phyloP scores from a whole-genome alignment of 2,797 vertebrate genomes.

The Passerculus sandwichensis region DNA sequence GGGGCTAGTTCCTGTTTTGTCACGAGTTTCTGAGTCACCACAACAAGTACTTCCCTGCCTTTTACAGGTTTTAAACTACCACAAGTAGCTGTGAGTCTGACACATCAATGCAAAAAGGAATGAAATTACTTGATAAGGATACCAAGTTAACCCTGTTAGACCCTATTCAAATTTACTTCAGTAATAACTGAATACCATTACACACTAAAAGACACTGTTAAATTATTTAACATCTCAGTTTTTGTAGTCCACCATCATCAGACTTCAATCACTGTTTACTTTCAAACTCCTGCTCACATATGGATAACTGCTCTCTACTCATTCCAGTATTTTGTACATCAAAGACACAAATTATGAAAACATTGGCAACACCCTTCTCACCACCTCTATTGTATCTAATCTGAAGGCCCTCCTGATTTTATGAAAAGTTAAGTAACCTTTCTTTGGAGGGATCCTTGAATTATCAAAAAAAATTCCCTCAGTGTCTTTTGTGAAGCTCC shows the following conservation, averaged over 20 bases:
- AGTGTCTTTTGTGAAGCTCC: neutral
- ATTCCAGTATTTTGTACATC: neutral
- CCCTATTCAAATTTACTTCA: neutral
- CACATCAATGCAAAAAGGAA: neutral
- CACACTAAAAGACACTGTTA: neutral
- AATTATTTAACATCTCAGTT: neutral
- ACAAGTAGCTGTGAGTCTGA: neutral
- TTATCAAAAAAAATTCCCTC: neutral
- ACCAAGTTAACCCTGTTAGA: neutral
- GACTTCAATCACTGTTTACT: neutral
- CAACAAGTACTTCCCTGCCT: neutral
- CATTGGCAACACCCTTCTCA: neutral
- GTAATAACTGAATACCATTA: neutral
- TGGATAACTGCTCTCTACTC: neutral
- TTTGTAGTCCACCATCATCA: neutral
- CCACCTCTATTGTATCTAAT: neutral
- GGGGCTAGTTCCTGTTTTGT: neutral
- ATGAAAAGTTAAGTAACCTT: neutral
- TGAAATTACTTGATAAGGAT: neutral
- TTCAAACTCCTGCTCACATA: neutral
- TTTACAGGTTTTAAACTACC: neutral
- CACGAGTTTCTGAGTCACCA: slow-evolving; percentile 49
- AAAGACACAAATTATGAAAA: neutral
- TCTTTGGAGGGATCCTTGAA: neutral
- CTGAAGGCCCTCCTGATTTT: neutral